Evolutionary conservation across 2,888 invertebrate species (phyloP).

Genomic region (Thumatha senex): DNA sequence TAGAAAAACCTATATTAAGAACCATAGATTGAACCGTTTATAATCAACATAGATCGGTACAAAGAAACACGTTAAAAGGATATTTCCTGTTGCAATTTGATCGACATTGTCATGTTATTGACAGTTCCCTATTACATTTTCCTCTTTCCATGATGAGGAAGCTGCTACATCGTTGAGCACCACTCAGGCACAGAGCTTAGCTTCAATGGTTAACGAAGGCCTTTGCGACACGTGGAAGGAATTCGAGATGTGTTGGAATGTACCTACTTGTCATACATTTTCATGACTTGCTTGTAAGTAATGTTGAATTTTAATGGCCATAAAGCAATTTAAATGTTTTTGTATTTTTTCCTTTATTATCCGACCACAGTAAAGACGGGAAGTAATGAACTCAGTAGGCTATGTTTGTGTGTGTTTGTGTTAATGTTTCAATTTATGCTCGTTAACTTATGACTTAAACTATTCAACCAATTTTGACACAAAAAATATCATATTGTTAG

Average conservation of each 20-base stretch:
- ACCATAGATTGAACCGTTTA: no score
- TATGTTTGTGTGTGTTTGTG: no score
- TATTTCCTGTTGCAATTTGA: slow-evolving; percentile 33
- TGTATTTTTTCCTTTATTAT: no score
- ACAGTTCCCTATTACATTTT: slow-evolving; percentile 35
- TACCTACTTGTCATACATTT: not conserved
- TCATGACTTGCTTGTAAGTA: not conserved
- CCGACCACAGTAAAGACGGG: no score
- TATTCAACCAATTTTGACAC: no score
- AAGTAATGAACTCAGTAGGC: no score
- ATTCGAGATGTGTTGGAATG: slow-evolving; percentile 17
- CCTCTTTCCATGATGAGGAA: slow-evolving; percentile 45
- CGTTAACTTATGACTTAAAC: no score
- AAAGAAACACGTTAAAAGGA: slow-evolving; percentile 13
- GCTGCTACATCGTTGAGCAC: slow-evolving; percentile 37
- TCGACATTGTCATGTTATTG: slow-evolving; percentile 25
- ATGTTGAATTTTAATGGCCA: not conserved
- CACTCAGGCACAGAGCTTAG: slow-evolving; percentile 22
- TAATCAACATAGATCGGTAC: slow-evolving; percentile 1
- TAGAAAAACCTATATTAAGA: no score
- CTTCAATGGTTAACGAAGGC: slow-evolving; percentile 42
- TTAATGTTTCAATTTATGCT: no score
- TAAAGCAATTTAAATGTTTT: not conserved
- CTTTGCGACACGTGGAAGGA: slow-evolving; percentile 22
- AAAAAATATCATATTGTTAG: no score